These are phyloP conservation scores for Dendropsophus ebraccatus DNA, from an alignment of 2,113 vertebrate species.

Conservation along the genomic window DNA sequence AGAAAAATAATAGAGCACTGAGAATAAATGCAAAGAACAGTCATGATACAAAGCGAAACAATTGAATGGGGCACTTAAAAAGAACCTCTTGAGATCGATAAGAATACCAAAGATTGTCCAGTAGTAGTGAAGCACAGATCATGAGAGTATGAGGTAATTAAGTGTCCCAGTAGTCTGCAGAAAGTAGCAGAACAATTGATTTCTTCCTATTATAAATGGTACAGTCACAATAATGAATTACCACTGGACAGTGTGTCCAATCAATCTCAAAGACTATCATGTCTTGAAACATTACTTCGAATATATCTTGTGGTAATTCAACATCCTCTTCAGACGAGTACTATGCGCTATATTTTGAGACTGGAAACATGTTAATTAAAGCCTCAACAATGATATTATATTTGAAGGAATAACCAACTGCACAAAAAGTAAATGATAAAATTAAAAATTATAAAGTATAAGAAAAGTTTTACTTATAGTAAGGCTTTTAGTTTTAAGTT, in stretches of 20 bases:
- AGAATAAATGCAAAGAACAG: background rate
- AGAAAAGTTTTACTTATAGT: background rate
- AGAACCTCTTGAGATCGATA: slow-evolving; percentile 6
- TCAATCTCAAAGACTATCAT: slow-evolving; percentile 4
- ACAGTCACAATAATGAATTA: slow-evolving; percentile 42
- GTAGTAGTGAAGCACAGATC: background rate
- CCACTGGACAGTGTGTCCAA: slow-evolving; percentile 3
- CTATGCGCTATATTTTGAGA: background rate
- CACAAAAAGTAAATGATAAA: too few species aligned
- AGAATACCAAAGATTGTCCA: slow-evolving; percentile 28
- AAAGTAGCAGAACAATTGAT: slow-evolving; percentile 44
- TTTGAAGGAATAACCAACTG: background rate
- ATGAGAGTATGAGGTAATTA: slow-evolving; percentile 28
- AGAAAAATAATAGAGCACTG: background rate
- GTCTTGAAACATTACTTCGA: background rate
- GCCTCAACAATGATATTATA: background rate
- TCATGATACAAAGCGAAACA: background rate
- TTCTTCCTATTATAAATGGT: slow-evolving; percentile 37
- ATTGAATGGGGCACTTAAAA: background rate
- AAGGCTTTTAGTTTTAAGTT: background rate
- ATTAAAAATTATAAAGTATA: background rate
- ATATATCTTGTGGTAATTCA: background rate
- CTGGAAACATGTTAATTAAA: background rate
- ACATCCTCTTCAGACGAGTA: background rate
- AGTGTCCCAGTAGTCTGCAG: background rate